Evolutionary conservation across 2,113 vertebrate genomes (phyloP), one percentile per base, ranked within the genome.

Genomic region (Rissa tridactyla): DNA sequence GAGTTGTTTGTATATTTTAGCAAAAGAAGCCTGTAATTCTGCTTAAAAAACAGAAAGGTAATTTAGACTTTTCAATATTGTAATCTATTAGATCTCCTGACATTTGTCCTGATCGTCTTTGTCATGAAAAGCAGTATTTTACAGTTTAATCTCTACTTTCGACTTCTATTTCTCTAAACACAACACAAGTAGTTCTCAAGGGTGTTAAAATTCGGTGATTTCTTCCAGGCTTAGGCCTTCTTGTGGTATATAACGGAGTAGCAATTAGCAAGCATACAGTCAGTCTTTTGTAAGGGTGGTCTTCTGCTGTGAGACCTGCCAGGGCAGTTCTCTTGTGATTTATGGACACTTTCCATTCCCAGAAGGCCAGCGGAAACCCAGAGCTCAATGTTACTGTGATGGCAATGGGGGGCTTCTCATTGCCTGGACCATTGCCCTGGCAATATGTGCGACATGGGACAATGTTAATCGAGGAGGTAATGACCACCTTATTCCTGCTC

Each of bases 291-390:
- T 22, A 55, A 60, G 61, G 29, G 44, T 3, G 5, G 7, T 47
- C 14, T 65, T 85, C 61, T 49, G 23, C 12, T 0, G 0, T 40
- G 34, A 26, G 25, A 62, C 21, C 19, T 71, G 38, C n/a, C 55
- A 62, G 55, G 10, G 23, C 13, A 36, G 30, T 47, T 72, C 7
- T 92, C 6, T 30, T 61, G 21, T 54, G 10, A 25, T 72, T 89
- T 91, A 19, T 69, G 46, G 18, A n/a, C 20, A 10, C 17, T 64
- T 68, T 18, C 25, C 6, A 2, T 66, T 85, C 32, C 70, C 36
- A 32, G 25, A 13, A 36, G 20, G 13, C 13, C 15, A 73, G 13
- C 40, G 62, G 32, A 30, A 78, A 3, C 36, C 6, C 47, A 44
- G 47, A 60, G 18, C 22, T 76, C 69, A 52, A 7, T 8, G 18